Base-by-base conservation (phyloP, 2,797 vertebrate species). In the Spea hammondii region DNA sequence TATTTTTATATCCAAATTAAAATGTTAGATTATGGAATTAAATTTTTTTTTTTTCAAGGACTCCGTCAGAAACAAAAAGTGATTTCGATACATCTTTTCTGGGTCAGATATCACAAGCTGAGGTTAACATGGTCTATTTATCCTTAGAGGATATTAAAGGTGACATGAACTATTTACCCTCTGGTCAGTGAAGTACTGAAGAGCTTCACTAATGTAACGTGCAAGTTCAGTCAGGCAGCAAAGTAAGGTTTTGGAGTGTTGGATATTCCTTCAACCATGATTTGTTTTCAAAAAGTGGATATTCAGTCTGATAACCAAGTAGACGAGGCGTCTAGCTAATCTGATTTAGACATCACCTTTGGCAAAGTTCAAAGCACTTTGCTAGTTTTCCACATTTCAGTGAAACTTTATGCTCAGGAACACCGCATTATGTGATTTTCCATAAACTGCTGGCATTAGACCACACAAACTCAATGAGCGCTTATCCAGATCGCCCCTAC, bases 161-260 rank as follows among this genome's bases (percentile, higher is more conserved):
- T 80, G 73, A 80, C 73, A 59, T 14, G 14, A 51, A 50, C 67
- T 71, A 51, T 72, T 72, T 72, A 45, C 69, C 79, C 69, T 68
- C 68, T 62, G 79, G 74, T 76, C 74, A 76, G 47, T n/a, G 13
- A 57, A 71, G 66, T 55, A 12, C 14, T 59, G 60, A 75, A 65
- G 66, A 45, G 50, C 65, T 50, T 48, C 65, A 55, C 47, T 14
- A 65, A 79, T 75, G 72, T 71, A 72, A 80, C 67, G 53, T 76
- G 74, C 62, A 72, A 9, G 70, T 53, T 66, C 64, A 72, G 14
- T 54, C 72, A 76, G 46, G 79, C 79, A 46, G 54, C 8, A 80
- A 59, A 67, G 44, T 47, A 6, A 47, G 67, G n/a, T 53, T 65
- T 53, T 5, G 51, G 67, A 49, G 79, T 49, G 68, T 14, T 59